Percentiles rank a stretch among this genome's conserved stretches.
Evolutionary conservation across 2,888 invertebrate species (phyloP).

Genomic region (Himalopsyche kuldschensis): DNA sequence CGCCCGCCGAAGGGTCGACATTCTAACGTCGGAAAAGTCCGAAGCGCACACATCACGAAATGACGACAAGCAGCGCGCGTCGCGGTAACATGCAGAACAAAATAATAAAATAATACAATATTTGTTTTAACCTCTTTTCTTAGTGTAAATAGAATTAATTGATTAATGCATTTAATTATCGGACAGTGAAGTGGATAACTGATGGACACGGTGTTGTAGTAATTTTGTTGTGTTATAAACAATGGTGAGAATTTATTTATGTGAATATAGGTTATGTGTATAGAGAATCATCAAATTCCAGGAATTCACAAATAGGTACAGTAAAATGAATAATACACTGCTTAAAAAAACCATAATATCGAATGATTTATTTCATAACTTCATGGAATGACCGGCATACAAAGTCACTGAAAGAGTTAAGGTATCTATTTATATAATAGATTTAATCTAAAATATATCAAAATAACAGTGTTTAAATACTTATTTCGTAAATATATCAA

Average conservation of each 20-base stretch:
- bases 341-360: not conserved
- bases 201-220: not conserved
- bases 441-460: too few relatives aligned
- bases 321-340: not conserved
- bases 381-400: not conserved
- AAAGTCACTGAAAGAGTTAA: not conserved
- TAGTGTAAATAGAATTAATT: not conserved
- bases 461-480: too few relatives aligned
- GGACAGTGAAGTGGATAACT: not conserved
- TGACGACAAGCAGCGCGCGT: not conserved
- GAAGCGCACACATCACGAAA: not conserved
- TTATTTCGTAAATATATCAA: too few relatives aligned
- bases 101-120: not conserved
- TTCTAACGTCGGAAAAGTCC: not conserved
- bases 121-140: not conserved
- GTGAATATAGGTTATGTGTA: not conserved
- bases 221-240: not conserved
- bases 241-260: not conserved
- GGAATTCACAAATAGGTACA: not conserved
- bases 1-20: slow-evolving; percentile 1
- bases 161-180: not conserved
- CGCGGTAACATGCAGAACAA: not conserved
- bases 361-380: not conserved
- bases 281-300: not conserved
- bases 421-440: too few relatives aligned